Conservation (phyloP, 2,113 vertebrate genomes). For the Neolamprologus modestus region DNA sequence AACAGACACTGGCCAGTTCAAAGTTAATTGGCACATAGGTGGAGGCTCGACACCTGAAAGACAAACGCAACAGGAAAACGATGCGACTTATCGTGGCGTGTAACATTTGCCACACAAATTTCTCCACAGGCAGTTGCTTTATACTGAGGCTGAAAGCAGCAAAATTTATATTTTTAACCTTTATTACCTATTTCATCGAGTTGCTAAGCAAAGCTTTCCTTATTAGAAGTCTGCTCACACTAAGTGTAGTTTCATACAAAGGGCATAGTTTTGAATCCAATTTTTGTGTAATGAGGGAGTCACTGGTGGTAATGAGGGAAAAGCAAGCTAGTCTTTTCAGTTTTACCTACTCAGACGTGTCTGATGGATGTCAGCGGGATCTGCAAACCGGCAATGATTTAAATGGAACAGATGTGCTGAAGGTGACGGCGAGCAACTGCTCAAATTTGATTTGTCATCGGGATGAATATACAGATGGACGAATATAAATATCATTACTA, state of each 20-base stretch:
- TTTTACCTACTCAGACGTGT: not conserved
- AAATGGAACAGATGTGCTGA: not conserved
- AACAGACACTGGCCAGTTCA: not conserved
- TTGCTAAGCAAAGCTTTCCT: not conserved
- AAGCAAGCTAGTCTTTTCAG: not conserved
- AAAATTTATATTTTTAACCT: not conserved
- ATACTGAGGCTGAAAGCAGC: not conserved
- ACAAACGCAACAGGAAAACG: not conserved
- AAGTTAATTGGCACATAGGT: not conserved
- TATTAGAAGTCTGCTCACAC: not conserved
- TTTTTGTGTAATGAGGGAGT: not conserved
- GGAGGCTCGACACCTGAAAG: not conserved
- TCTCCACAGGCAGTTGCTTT: fast-evolving
- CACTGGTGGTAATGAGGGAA: not conserved
- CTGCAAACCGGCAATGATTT: not conserved
- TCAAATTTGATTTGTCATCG: not conserved
- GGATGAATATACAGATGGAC: not conserved
- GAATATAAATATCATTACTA: not conserved
- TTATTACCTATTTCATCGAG: not conserved
- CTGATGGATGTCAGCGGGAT: not conserved
- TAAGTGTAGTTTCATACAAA: not conserved
- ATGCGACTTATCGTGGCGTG: not conserved
- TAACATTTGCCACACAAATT: fast-evolving
- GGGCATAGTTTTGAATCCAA: not conserved
- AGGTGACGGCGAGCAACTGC: fast-evolving